These are phyloP conservation scores for Sarcophaga caerulescens DNA, from an alignment of 2,888 invertebrate species.

Conservation along the genomic window DNA sequence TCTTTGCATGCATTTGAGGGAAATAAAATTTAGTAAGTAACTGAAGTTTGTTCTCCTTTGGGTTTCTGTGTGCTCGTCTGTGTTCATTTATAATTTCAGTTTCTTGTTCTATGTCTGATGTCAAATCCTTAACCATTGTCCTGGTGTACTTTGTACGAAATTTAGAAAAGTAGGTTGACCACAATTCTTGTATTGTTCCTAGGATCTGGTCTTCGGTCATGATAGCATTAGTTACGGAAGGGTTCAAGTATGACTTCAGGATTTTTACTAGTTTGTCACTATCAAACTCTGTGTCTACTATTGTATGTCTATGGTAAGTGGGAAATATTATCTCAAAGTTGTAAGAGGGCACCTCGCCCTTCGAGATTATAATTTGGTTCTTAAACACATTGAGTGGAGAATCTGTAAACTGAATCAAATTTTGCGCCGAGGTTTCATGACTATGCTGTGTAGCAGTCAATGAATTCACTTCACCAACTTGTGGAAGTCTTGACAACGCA, in stretches of 20 bases:
- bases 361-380: constrained; percentile 20
- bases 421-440: not conserved
- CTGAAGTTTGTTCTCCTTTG: constrained; percentile 58
- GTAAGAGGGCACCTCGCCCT: not conserved
- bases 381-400: constrained; percentile 28
- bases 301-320: constrained; percentile 6
- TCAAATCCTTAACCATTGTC: constrained; percentile 35
- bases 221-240: constrained; percentile 30
- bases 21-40: constrained; percentile 48
- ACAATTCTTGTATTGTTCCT: constrained; percentile 41
- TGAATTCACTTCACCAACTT: not conserved
- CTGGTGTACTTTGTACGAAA: constrained; percentile 49
- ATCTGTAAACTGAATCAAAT: too few relatives aligned
- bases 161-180: constrained; percentile 41
- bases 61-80: constrained; percentile 43
- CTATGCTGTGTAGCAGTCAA: not conserved
- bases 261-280: constrained; percentile 1
- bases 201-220: not conserved
- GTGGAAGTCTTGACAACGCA: constrained; percentile 21
- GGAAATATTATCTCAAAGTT: constrained; percentile 21
- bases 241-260: constrained; percentile 32
- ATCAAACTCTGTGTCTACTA: constrained; percentile 3
- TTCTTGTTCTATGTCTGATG: constrained; percentile 22
- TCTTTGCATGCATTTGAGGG: constrained; percentile 42
- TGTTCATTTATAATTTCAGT: constrained; percentile 28